A percentile compares a stretch with the other conserved stretches of the same genome.
phyloP scores from a whole-genome alignment of 2,797 vertebrate species.

The Ptychadena robeensis region DNA sequence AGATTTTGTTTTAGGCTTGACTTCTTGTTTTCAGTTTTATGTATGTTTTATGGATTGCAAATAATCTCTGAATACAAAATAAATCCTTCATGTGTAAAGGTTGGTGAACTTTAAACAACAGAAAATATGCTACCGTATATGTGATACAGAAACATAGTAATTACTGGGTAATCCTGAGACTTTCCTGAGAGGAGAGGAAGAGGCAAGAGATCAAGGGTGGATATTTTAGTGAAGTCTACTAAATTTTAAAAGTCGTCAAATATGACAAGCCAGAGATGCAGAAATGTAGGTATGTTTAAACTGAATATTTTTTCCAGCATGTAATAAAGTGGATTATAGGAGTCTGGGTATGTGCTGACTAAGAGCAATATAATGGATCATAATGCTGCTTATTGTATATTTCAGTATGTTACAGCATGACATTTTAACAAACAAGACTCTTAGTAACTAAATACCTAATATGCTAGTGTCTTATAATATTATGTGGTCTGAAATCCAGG shows the following conservation, averaged over 20 bases:
- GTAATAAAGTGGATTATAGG: slow-evolving; percentile 34
- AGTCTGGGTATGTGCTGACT: slow-evolving; percentile 31
- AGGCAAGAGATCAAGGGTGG: slow-evolving; percentile 20
- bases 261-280: slow-evolving; percentile 10
- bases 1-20: neutral
- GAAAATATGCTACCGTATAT: neutral
- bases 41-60: neutral
- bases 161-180: neutral
- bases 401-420: slow-evolving; percentile 18
- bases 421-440: slow-evolving; percentile 15
- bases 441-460: slow-evolving; percentile 7
- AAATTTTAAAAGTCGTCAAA: slow-evolving; percentile 24
- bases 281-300: neutral
- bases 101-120: neutral
- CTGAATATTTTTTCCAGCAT: neutral
- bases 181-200: slow-evolving; percentile 5
- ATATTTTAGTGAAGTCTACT: neutral
- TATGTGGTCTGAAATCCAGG: slow-evolving; percentile 12
- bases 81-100: neutral
- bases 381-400: slow-evolving; percentile 19
- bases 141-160: neutral
- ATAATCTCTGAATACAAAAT: slow-evolving; percentile 5
- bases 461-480: slow-evolving; percentile 10
- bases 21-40: slow-evolving; percentile 9
- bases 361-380: slow-evolving; percentile 29